phyloP scores from a whole-genome alignment of 2,888 invertebrate genomes.

The Fragum sueziense region DNA sequence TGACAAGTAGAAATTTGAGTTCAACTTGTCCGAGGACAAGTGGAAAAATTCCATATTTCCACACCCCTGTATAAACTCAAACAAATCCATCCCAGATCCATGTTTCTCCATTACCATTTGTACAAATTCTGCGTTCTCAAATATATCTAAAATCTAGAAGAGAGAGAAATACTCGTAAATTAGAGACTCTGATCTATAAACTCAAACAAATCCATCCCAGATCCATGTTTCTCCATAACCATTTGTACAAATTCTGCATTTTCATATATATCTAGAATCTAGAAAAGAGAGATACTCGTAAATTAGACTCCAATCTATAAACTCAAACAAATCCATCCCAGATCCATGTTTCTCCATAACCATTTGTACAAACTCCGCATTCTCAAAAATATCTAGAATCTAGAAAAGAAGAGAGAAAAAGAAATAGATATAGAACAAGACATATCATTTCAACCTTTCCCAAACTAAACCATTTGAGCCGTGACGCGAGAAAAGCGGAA shows the following conservation, averaged over 20 bases:
- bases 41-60: slow-evolving; percentile 87
- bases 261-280: slow-evolving; percentile 87
- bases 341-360: slow-evolving; percentile 91
- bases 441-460: too few species aligned
- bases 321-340: slow-evolving; percentile 91
- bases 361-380: slow-evolving; percentile 88
- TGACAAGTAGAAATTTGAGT: too few species aligned
- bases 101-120: slow-evolving; percentile 91
- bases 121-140: slow-evolving; percentile 88
- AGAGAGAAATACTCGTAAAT: slow-evolving; percentile 1
- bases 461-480: too few species aligned
- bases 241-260: slow-evolving; percentile 88
- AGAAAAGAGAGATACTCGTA: neutral
- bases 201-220: slow-evolving; percentile 90
- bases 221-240: slow-evolving; percentile 90
- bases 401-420: too few species aligned
- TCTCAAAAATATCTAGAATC: slow-evolving; percentile 88
- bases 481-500: too few species aligned
- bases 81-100: slow-evolving; percentile 89
- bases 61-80: slow-evolving; percentile 89
- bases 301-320: slow-evolving; percentile 88
- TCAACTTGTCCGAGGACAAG: too few species aligned
- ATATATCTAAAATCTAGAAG: slow-evolving; percentile 87
- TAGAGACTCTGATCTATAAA: slow-evolving; percentile 88
- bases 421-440: too few species aligned